phyloP scores from a whole-genome alignment of 2,797 vertebrate species.

The Chloroceryle inda region DNA sequence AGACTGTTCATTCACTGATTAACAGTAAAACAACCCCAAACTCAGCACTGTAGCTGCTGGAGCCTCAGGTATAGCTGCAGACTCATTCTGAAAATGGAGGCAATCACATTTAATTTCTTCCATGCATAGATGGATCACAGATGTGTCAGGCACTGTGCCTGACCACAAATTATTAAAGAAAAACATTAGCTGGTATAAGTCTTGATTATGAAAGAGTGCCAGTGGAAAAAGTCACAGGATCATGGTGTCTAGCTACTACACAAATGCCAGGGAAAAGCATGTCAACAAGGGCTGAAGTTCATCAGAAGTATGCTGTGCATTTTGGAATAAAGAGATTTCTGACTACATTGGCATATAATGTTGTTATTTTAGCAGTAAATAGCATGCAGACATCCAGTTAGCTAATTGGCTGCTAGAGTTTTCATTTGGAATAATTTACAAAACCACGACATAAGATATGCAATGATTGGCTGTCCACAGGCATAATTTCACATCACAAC shows the following conservation, averaged over 20 bases:
- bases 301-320: neutral
- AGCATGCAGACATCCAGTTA: neutral
- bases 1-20: neutral
- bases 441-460: neutral
- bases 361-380: slow-evolving; percentile 49
- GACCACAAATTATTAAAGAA: slow-evolving; percentile 60
- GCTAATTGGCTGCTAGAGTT: neutral
- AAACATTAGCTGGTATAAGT: slow-evolving; percentile 52
- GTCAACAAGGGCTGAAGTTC: slow-evolving; percentile 27
- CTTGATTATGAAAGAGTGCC: slow-evolving; percentile 45
- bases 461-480: neutral
- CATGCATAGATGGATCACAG: neutral
- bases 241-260: slow-evolving; percentile 1
- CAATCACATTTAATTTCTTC: slow-evolving; percentile 39
- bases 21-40: neutral
- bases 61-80: neutral
- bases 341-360: slow-evolving; percentile 1
- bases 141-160: slow-evolving; percentile 40
- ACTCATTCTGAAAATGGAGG: slow-evolving; percentile 13
- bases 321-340: slow-evolving; percentile 18
- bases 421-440: slow-evolving; percentile 34
- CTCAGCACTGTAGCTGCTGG: neutral
- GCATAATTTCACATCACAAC: neutral
- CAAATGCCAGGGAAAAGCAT: slow-evolving; percentile 34
- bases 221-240: slow-evolving; percentile 53